Evolutionary conservation across 2,888 invertebrate species (phyloP).

Genomic region (Spodoptera littoralis): DNA sequence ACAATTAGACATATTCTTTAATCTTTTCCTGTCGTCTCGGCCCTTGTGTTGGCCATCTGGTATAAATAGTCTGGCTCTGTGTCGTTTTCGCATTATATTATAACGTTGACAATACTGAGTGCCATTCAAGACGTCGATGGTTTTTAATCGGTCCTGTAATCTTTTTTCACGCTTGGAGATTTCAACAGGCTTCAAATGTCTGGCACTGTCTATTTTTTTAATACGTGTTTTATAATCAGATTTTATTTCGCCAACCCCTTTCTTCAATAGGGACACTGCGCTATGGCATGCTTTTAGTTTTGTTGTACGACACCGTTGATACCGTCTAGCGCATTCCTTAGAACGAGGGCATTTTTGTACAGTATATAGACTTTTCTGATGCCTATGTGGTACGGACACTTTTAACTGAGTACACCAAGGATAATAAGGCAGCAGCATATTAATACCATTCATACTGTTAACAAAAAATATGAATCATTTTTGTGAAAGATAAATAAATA

Average conservation of each 20-base stretch:
- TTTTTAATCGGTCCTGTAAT: constrained; percentile 33
- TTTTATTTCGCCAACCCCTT: constrained; percentile 5
- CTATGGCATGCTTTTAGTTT: constrained; percentile 30
- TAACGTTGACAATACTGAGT: constrained; percentile 47
- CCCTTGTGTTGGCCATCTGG: background rate
- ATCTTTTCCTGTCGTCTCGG: constrained; percentile 4
- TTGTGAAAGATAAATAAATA: background rate
- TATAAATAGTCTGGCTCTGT: background rate
- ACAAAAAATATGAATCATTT: constrained; percentile 7
- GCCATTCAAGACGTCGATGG: constrained; percentile 41
- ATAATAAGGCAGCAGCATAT: constrained; percentile 15
- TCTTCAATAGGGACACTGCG: constrained; percentile 27
- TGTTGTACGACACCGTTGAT: constrained; percentile 28
- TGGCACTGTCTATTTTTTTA: constrained; percentile 8
- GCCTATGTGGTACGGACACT: constrained; percentile 19
- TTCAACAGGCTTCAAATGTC: constrained; percentile 7
- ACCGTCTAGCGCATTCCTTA: constrained; percentile 16
- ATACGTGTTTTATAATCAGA: constrained; percentile 7
- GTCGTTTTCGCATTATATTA: constrained; percentile 25
- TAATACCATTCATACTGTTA: constrained; percentile 22
- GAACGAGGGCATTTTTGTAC: constrained; percentile 15
- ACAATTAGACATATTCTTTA: constrained; percentile 13
- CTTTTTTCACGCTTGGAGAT: constrained; percentile 30
- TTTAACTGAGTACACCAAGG: constrained; percentile 16
- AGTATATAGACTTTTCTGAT: constrained; percentile 13